Percentiles rank a stretch among this genome's conserved stretches.
These are phyloP conservation scores for Pseudopleuronectes americanus DNA, from an alignment of 2,797 vertebrate species.

Conservation along the genomic window DNA sequence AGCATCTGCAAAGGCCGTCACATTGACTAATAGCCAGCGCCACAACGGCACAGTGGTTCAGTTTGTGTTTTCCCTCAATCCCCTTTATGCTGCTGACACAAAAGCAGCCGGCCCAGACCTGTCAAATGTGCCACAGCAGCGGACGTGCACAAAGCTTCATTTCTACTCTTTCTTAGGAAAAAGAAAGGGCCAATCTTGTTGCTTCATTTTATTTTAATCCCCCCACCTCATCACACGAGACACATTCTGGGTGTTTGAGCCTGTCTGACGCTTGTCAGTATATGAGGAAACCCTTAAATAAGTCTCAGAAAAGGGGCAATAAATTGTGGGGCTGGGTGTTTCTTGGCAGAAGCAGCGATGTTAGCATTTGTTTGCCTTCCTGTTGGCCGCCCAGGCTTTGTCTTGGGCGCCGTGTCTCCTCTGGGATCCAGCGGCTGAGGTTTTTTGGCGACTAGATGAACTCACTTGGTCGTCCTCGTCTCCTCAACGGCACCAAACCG, in stretches of 20 bases:
- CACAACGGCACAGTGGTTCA: slow-evolving; percentile 89
- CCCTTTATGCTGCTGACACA: slow-evolving; percentile 93
- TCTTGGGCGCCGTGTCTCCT: slow-evolving; percentile 79
- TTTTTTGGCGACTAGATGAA: slow-evolving; percentile 50
- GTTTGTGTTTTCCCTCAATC: slow-evolving; percentile 91
- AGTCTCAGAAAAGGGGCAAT: slow-evolving; percentile 84
- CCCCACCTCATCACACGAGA: slow-evolving; percentile 70
- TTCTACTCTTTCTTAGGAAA: slow-evolving; percentile 82
- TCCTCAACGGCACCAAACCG: too few species aligned
- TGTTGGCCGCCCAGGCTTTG: slow-evolving; percentile 85
- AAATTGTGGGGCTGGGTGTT: slow-evolving; percentile 89
- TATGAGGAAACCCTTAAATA: slow-evolving; percentile 85
- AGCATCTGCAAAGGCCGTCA: slow-evolving; percentile 97
- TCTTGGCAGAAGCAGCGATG: slow-evolving; percentile 88
- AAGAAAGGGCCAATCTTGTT: slow-evolving; percentile 81
- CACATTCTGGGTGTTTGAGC: slow-evolving; percentile 57
- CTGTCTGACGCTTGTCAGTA: slow-evolving; percentile 45
- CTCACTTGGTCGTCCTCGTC: not conserved
- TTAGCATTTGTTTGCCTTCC: slow-evolving; percentile 92
- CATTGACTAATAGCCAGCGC: slow-evolving; percentile 86
- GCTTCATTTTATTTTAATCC: slow-evolving; percentile 76
- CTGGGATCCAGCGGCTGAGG: slow-evolving; percentile 80
- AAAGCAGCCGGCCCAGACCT: slow-evolving; percentile 91
- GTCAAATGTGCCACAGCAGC: slow-evolving; percentile 92
- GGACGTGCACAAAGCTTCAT: slow-evolving; percentile 90